Evolutionary conservation across 1,140 invertebrate species (phyloP).

Genomic region (Drosophila busckii): DNA sequence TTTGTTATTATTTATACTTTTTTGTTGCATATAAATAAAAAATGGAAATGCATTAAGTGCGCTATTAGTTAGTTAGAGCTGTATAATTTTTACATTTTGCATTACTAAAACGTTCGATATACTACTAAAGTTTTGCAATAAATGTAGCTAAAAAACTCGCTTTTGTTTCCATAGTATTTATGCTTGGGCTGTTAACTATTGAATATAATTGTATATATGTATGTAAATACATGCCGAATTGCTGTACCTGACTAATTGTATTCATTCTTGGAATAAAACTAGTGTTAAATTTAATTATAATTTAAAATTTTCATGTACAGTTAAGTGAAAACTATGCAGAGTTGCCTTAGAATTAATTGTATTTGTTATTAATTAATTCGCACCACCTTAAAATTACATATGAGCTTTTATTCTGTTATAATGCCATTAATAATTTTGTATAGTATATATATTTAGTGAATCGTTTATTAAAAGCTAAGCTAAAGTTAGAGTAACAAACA

Average conservation of each 20-base stretch:
- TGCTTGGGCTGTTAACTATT: too few relatives aligned
- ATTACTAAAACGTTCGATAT: too few relatives aligned
- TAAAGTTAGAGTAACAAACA: too few relatives aligned
- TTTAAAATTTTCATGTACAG: conserved; percentile 73
- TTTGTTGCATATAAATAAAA: conserved; percentile 45
- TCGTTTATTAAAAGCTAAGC: conserved; percentile 7
- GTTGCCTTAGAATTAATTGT: conserved; percentile 32
- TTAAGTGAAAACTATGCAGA: conserved; percentile 36
- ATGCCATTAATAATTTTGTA: conserved; percentile 5
- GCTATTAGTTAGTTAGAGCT: conserved; percentile 47
- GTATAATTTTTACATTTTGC: conserved; percentile 34
- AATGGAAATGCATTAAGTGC: conserved; percentile 54
- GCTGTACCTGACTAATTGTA: background rate
- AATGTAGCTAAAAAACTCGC: too few relatives aligned
- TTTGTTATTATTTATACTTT: conserved; percentile 38
- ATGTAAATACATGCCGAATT: conserved; percentile 13
- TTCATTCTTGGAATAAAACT: conserved; percentile 6
- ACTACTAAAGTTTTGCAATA: too few relatives aligned
- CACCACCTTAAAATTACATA: conserved; percentile 34
- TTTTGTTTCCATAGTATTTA: too few relatives aligned
- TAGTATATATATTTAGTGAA: conserved; percentile 21
- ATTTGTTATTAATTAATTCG: conserved; percentile 26
- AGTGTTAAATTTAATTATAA: conserved; percentile 47
- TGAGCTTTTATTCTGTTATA: too few relatives aligned
- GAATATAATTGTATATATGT: too few relatives aligned